Evolutionary conservation across 2,113 vertebrate species (phyloP).

Genomic region (Macquaria australasica): DNA sequence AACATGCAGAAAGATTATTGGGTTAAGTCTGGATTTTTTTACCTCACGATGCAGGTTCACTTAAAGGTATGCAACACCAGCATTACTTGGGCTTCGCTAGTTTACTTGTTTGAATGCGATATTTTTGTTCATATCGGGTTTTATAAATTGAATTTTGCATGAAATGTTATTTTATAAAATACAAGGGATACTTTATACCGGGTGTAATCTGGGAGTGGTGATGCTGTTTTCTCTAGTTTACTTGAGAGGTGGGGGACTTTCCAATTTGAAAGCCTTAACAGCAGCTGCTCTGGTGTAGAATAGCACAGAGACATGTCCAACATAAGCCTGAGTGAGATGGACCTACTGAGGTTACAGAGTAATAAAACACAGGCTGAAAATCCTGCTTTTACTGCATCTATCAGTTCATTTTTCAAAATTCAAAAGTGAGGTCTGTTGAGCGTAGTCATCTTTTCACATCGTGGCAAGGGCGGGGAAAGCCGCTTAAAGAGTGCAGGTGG

Average conservation of each 20-base stretch:
- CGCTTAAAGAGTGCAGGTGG: neutral
- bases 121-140: neutral
- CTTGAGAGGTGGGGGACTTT: neutral
- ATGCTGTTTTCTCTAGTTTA: neutral
- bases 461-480: neutral
- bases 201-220: neutral
- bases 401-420: neutral
- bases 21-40: neutral
- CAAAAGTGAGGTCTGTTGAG: neutral
- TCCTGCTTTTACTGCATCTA: neutral
- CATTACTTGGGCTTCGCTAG: neutral
- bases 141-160: neutral
- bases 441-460: neutral
- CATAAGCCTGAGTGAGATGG: neutral
- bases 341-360: neutral
- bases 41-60: neutral
- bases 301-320: neutral
- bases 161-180: constrained; percentile 11
- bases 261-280: neutral
- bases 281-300: neutral
- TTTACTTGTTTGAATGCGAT: neutral
- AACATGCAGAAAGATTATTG: neutral
- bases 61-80: neutral
- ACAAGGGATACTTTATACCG: neutral
- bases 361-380: neutral